Evolutionary conservation across 37 sponge, comb jelly and placozoan genomes (phyloP), one percentile per base, ranked within the genome.

Genomic region (Cliona cf. orientalis): DNA sequence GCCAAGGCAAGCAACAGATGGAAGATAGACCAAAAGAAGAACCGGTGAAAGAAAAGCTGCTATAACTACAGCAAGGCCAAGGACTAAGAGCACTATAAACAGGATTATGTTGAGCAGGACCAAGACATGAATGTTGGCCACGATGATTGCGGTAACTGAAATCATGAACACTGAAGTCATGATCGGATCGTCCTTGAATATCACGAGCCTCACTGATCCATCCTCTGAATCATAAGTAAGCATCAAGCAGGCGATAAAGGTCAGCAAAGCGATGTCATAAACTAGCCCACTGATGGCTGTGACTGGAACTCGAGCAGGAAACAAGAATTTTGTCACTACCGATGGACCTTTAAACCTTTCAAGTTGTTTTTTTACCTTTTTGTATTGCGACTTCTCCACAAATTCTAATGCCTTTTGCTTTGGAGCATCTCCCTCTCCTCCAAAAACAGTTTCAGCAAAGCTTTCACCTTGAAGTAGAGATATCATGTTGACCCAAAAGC

Each of bases 401-500:
- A 84, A 66, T 1, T 84, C 46, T 31, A 57, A 22, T 34, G 76
- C 64, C 46, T 21, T 46, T 46, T 84, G 69, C 0, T 62, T 42
- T 0, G 76, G n/a, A 49, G 14, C 53, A 14, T 9, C 53, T 19
- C 53, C 53, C 53, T 49, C 53, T 49, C 14, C 53, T 49, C 14
- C 53, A 49, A 14, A 49, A 9, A 49, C 14, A 19, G 53, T 49
- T 19, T 49, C 53, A 49, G 9, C 80, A 74, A 87, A 80, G 28
- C 75, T 38, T 29, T 67, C 55, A 39, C 58, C 68, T 46, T 87
- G 81, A 12, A 87, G 75, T 34, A 87, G 25, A 14, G 75, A 63
- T 22, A 87, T 64, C 80, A 87, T 87, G 39, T 87, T 58, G n/a
- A 87, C 42, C 60, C 66, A 87, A 28, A 87, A 75, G 1, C 87